These are phyloP conservation scores for Pteropus alecto DNA, from an alignment of 2,113 vertebrate species.

Conservation along the genomic window DNA sequence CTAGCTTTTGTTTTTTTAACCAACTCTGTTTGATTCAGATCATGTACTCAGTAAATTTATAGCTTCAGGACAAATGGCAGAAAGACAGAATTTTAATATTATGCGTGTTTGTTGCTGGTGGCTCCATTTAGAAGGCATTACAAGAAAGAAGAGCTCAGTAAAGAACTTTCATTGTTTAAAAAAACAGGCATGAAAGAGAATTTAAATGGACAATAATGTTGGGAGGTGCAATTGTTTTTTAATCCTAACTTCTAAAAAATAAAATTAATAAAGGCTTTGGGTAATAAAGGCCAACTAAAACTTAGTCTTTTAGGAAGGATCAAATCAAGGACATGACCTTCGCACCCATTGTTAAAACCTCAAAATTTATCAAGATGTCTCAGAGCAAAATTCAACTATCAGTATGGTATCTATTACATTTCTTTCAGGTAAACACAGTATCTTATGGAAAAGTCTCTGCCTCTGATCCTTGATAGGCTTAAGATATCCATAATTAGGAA, in stretches of 20 bases:
- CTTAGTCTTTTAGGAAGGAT: not conserved
- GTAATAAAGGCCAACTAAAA: not conserved
- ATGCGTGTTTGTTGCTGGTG: not conserved
- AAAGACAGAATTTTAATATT: not conserved
- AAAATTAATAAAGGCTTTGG: conserved; percentile 11
- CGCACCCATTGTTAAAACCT: not conserved
- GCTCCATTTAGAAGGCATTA: not conserved
- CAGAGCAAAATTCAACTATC: not conserved
- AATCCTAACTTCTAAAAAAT: conserved; percentile 17
- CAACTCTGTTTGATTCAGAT: not conserved
- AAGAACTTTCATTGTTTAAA: not conserved
- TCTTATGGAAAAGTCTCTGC: not conserved
- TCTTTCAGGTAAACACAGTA: not conserved
- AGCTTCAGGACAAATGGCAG: not conserved
- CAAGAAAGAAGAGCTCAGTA: not conserved
- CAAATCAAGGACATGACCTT: not conserved
- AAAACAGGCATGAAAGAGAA: not conserved
- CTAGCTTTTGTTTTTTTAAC: not conserved
- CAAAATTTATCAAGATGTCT: not conserved
- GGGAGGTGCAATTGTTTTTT: not conserved
- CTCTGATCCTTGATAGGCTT: not conserved
- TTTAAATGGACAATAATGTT: not conserved
- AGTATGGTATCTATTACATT: not conserved
- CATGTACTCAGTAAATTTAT: not conserved
- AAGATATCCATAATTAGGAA: not conserved